A percentile compares a stretch with the other conserved stretches of the same genome.
Conservation (phyloP, 1,140 invertebrate species). For the Drosophila pseudoananassae region DNA sequence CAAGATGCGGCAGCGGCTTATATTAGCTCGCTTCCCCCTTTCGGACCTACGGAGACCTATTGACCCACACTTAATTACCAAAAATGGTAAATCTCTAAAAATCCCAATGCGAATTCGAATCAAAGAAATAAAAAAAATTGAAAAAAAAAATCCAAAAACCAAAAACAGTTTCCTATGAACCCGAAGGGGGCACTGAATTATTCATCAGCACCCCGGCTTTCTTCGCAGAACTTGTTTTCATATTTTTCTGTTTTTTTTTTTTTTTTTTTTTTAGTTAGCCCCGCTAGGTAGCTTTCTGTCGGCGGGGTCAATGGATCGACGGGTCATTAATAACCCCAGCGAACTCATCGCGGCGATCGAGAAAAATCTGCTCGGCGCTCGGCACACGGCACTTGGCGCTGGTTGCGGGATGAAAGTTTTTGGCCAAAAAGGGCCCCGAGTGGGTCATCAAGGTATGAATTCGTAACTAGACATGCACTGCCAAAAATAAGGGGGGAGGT, state of each 20-base stretch:
- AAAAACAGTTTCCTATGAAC: slow-evolving; percentile 47
- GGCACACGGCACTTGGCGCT: not conserved
- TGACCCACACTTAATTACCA: slow-evolving; percentile 73
- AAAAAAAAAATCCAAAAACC: not conserved
- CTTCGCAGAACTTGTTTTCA: slow-evolving; percentile 14
- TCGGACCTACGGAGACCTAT: slow-evolving; percentile 43
- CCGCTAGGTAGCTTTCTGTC: slow-evolving; percentile 29
- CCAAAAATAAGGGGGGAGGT: not conserved
- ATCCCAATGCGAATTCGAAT: not conserved
- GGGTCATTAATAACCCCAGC: slow-evolving; percentile 42
- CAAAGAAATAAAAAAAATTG: too few species aligned
- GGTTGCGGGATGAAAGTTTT: slow-evolving; percentile 8
- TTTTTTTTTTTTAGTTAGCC: slow-evolving; percentile 6
- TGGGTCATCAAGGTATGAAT: slow-evolving; percentile 14
- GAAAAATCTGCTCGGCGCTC: slow-evolving; percentile 13
- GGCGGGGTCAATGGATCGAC: slow-evolving; percentile 45
- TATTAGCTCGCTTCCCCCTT: slow-evolving; percentile 57
- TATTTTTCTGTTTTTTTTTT: not conserved
- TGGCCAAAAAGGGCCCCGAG: slow-evolving; percentile 9
- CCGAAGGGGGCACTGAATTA: slow-evolving; percentile 54
- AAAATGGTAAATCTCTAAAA: slow-evolving; percentile 27
- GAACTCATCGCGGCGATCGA: slow-evolving; percentile 5
- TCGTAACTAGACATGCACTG: not conserved
- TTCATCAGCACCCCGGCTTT: slow-evolving; percentile 58
- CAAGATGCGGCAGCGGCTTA: slow-evolving; percentile 39